A percentile compares a stretch with the other conserved stretches of the same genome.
Conservation (phyloP, 2,888 invertebrate species). For the Drosophila meridiana region DNA sequence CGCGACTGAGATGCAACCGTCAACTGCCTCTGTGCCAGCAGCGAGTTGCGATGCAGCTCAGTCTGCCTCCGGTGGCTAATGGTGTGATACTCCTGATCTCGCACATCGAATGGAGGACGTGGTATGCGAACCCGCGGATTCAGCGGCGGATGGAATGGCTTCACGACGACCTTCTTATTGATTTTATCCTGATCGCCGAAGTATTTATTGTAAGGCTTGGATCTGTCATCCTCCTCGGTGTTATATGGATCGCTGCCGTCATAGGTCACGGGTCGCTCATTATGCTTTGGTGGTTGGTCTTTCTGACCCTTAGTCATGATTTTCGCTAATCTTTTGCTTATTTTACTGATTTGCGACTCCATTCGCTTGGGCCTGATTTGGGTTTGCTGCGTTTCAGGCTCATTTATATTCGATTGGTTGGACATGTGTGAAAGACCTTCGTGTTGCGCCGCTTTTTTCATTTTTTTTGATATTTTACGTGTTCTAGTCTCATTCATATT, state of each 20-base stretch:
- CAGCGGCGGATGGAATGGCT: slow-evolving; percentile 59
- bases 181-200: not conserved
- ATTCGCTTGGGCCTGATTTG: not conserved
- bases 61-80: slow-evolving; percentile 27
- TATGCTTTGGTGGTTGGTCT: accelerated
- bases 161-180: not conserved
- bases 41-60: slow-evolving; percentile 1
- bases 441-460: no score
- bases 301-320: slow-evolving; percentile 15
- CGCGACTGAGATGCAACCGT: slow-evolving; percentile 14
- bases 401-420: not conserved
- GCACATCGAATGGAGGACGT: slow-evolving; percentile 64
- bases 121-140: slow-evolving; percentile 66
- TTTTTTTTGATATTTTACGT: no score
- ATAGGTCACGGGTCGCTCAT: slow-evolving; percentile 21
- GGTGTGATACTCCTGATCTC: slow-evolving; percentile 67
- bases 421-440: not conserved
- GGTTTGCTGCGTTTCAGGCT: not conserved
- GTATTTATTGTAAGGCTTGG: not conserved
- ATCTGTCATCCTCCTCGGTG: not conserved
- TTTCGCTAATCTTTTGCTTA: not conserved
- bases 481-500: no score
- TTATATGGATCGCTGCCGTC: slow-evolving; percentile 41
- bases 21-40: not conserved
- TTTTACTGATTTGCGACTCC: not conserved